Conservation (phyloP, 1,140 invertebrate genomes). For the Macrosteles quadrilineatus region DNA sequence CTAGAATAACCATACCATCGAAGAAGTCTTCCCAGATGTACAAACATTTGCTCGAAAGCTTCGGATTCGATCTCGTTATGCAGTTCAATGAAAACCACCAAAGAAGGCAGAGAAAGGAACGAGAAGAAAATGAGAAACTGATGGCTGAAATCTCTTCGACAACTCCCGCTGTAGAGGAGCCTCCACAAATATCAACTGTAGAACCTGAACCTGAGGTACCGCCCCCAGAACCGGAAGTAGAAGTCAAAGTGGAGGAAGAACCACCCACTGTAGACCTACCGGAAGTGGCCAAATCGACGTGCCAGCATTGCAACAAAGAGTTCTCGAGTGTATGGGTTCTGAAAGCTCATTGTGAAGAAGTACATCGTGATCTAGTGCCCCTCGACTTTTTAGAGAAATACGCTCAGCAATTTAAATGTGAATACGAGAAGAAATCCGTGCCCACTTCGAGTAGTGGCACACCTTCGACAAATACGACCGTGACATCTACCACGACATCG, state of each 20-base stretch:
- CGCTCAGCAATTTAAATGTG: constrained; percentile 84
- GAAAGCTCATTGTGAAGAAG: constrained; percentile 94
- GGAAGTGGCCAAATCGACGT: constrained; percentile 76
- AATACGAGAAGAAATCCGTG: constrained; percentile 79
- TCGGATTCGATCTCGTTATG: constrained; percentile 95
- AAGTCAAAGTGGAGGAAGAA: constrained; percentile 56
- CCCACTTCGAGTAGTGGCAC: constrained; percentile 64
- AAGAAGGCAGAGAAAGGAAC: constrained; percentile 59
- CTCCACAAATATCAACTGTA: constrained; percentile 46
- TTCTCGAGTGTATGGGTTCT: constrained; percentile 95
- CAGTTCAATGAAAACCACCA: constrained; percentile 94
- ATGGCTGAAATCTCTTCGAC: constrained; percentile 43
- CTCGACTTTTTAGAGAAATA: constrained; percentile 88
- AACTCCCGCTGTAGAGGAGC: constrained; percentile 33
- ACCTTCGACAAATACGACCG: constrained; percentile 60
- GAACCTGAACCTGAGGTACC: constrained; percentile 48
- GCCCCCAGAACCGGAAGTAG: constrained; percentile 53
- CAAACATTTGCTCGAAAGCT: constrained; percentile 87
- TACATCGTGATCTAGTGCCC: constrained; percentile 88
- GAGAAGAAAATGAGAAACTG: constrained; percentile 46
- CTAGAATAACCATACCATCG: constrained; percentile 54
- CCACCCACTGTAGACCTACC: constrained; percentile 62
- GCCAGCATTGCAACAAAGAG: constrained; percentile 88
- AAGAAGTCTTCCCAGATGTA: constrained; percentile 81
- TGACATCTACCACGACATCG: constrained; percentile 48